Evolutionary conservation across 2,888 invertebrate genomes (phyloP), one percentile per base, ranked within the genome.

Genomic region (Orthosia gothica): DNA sequence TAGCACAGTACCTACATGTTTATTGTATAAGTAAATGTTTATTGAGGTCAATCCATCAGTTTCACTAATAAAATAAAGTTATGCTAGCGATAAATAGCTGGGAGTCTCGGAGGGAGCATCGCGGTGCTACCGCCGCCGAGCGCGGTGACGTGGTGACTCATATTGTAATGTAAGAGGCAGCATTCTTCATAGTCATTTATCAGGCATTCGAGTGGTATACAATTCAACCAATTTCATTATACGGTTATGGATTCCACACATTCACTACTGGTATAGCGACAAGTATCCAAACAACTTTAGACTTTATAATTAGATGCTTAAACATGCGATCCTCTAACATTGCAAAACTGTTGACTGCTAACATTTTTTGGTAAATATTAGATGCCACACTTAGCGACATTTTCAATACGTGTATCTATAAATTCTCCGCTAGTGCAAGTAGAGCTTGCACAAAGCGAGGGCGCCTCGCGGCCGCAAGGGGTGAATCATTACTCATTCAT

Each of bases 171-270:
- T 13, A 40, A 32, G 20, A 64, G 63, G 67, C 16, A 26, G 26
- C 26, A 12, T 47, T 62, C 45, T 63, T 64, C 47, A 32, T n/a
- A 68, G 16, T 49, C 16, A 67, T 40, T 15, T 18, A 40, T 69
- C 50, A 67, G 18, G 50, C 40, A 69, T 50, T 50, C 13, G 49
- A 65, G 66, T 16, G 67, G n/a, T 26, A 26, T n/a, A 26, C 63
- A 26, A 64, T 49, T 63, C 26, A 20, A 68, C 47, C 26, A 63
- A 67, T 47, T 65, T 11, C 65, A 64, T 16, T 16, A 20, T 20
- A 49, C 20, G 13, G 16, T 20, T 18, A 15, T 50, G 23, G 20
- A 66, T 66, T 15, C 32, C 18, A 50, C 47, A 20, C 59, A 68
- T 59, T n/a, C 59, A n/a, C 18, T n/a, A 54, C 13, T 5, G 2